phyloP scores from a whole-genome alignment of 1,140 invertebrate species.

The Calliphora vicina region DNA sequence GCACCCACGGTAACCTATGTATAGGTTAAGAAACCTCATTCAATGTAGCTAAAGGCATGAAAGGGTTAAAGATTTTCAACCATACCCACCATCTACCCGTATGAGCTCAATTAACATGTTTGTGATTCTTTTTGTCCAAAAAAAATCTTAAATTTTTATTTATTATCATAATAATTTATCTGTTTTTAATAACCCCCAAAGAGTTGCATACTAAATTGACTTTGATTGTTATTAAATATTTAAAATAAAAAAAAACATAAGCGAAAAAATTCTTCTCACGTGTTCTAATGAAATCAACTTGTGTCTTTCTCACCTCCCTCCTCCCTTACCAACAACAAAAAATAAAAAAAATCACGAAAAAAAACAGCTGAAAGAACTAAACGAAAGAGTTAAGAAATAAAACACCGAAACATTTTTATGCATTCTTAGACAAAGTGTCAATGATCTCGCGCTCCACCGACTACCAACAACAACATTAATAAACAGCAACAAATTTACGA shows the following conservation, averaged over 20 bases:
- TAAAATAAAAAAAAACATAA: conserved; percentile 8
- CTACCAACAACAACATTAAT: background rate
- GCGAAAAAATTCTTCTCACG: conserved; percentile 24
- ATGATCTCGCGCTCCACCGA: conserved; percentile 22
- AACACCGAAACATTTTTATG: conserved; percentile 21
- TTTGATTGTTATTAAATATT: background rate
- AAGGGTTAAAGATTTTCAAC: too few relatives aligned
- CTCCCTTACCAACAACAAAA: background rate
- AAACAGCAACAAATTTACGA: too few relatives aligned
- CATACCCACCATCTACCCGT: background rate
- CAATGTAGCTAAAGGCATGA: too few relatives aligned
- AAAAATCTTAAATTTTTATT: background rate
- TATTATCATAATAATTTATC: conserved; percentile 25
- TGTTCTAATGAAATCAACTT: conserved; percentile 11
- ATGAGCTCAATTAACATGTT: background rate
- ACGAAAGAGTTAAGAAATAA: background rate
- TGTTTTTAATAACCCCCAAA: conserved; percentile 3
- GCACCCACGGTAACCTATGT: too few relatives aligned
- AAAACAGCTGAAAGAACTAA: conserved; percentile 3
- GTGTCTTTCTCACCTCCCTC: background rate
- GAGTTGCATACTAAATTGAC: background rate
- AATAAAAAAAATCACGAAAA: background rate
- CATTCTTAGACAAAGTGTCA: conserved; percentile 32
- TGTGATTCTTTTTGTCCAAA: background rate
- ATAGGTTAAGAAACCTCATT: too few relatives aligned